A percentile compares a stretch with the other conserved stretches of the same genome.
phyloP scores from a whole-genome alignment of 2,797 vertebrate species.

The Tapirus indicus region DNA sequence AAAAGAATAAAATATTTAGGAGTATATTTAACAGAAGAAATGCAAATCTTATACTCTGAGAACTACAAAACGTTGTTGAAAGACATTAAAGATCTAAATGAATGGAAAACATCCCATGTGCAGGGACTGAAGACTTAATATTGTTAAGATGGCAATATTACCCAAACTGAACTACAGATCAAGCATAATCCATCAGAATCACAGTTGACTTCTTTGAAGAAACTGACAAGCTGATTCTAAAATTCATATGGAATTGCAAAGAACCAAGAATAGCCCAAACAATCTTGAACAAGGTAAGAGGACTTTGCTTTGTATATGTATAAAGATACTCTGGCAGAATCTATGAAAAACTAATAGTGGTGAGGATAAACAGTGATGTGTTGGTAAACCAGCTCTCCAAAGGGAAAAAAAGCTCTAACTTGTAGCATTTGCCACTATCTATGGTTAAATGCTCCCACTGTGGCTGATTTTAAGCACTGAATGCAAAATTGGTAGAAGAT shows the following conservation, averaged over 20 bases:
- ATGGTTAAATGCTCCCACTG: background rate
- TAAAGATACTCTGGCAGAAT: background rate
- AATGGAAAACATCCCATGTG: background rate
- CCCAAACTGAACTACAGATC: background rate
- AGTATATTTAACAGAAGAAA: slow-evolving; percentile 44
- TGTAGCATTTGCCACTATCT: background rate
- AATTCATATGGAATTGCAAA: background rate
- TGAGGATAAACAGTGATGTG: background rate
- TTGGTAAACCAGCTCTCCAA: background rate
- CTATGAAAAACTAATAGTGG: background rate
- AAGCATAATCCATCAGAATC: background rate
- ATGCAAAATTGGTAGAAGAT: background rate
- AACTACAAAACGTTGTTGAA: background rate
- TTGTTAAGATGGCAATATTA: slow-evolving; percentile 4
- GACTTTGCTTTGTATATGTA: background rate
- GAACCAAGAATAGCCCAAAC: background rate
- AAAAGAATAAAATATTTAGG: slow-evolving; percentile 38
- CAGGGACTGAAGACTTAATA: background rate
- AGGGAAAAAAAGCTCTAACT: background rate
- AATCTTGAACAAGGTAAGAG: background rate
- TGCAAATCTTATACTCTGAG: background rate
- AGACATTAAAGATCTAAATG: slow-evolving; percentile 52
- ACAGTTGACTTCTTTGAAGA: background rate
- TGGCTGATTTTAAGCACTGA: background rate
- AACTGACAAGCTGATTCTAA: background rate